Conservation (phyloP, 2,797 vertebrate species). For the Argyrosomus regius region DNA sequence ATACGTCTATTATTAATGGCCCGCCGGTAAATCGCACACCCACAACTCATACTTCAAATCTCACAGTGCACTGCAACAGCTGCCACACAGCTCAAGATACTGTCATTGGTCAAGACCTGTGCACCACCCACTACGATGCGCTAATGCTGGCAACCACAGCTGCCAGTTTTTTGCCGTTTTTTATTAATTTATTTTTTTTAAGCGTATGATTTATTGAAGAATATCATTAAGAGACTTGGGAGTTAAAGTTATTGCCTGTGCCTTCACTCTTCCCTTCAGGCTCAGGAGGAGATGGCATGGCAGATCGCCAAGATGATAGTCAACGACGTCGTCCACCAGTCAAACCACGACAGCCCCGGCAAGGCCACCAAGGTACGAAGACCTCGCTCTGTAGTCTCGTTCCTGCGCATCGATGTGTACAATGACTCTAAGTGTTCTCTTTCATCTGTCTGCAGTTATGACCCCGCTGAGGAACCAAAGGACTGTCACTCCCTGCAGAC, state of each 20-base stretch:
- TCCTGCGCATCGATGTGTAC: background rate
- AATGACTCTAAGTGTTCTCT: conserved; percentile 30
- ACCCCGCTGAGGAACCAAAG: conserved; percentile 75
- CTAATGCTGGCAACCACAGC: too few species aligned
- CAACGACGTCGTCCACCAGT: conserved; percentile 97
- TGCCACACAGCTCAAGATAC: too few species aligned
- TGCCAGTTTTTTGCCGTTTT: too few species aligned
- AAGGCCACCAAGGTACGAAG: conserved; percentile 90
- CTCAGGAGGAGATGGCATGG: conserved; percentile 99
- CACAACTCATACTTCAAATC: too few species aligned
- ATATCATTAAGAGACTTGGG: background rate
- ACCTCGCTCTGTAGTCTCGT: background rate
- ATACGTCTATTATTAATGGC: too few species aligned
- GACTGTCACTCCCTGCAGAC: conserved; percentile 56
- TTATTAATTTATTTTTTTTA: too few species aligned
- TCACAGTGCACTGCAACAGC: too few species aligned
- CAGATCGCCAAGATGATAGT: conserved; percentile 99
- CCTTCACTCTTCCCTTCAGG: conserved; percentile 70
- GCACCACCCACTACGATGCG: too few species aligned
- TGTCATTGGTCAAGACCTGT: too few species aligned
- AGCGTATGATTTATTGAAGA: conserved; percentile 22
- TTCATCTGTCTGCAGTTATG: conserved; percentile 80
- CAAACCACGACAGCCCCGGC: conserved; percentile 87
- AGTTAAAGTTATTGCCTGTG: conserved; percentile 3
- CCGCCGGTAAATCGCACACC: too few species aligned